phyloP scores from a whole-genome alignment of 2,113 vertebrate species.

The Tympanuchus pallidicinctus region DNA sequence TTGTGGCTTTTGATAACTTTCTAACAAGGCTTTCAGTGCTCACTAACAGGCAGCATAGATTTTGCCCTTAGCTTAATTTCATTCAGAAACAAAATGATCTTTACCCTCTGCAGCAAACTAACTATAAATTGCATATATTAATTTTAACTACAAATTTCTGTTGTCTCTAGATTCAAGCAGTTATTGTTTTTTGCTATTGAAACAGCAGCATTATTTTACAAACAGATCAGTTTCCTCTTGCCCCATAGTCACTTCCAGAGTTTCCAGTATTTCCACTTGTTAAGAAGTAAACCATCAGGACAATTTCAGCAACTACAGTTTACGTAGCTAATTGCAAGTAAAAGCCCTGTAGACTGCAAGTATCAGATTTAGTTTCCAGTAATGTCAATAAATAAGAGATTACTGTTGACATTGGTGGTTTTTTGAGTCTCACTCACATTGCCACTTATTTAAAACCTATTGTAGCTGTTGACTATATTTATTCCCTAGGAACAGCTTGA shows the following conservation, averaged over 20 bases:
- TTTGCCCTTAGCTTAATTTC: neutral
- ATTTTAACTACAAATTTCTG: neutral
- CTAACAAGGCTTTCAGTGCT: neutral
- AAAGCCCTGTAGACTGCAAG: neutral
- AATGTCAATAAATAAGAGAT: constrained; percentile 2
- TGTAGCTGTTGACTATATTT: neutral
- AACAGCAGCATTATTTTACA: neutral
- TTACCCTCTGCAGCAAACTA: neutral
- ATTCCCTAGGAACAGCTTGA: neutral
- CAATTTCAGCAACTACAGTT: neutral
- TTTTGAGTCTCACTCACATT: neutral
- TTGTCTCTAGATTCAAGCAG: neutral
- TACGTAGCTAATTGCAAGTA: neutral
- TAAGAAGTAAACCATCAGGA: neutral
- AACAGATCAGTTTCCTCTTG: neutral
- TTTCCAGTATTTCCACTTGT: neutral
- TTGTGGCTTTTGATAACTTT: neutral
- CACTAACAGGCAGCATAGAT: neutral
- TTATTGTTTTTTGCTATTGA: neutral
- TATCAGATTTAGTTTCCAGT: neutral
- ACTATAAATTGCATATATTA: neutral
- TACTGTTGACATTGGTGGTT: neutral
- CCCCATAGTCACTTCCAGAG: neutral
- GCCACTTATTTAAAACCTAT: neutral
- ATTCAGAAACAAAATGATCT: neutral